Evolutionary conservation across 2,113 vertebrate species (phyloP), one percentile per base, ranked within the genome.

Genomic region (Perca fluviatilis): DNA sequence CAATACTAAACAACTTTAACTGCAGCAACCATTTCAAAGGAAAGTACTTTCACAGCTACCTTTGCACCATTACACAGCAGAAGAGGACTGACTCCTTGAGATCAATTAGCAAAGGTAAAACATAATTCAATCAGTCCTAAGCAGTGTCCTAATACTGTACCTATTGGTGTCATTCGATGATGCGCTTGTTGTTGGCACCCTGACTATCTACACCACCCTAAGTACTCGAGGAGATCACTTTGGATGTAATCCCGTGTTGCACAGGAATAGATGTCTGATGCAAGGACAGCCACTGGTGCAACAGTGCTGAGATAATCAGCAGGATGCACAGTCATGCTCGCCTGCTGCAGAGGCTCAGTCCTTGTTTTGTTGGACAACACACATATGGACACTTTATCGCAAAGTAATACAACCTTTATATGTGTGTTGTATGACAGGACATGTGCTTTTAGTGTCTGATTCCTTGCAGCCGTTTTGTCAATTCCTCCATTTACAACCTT

Each of bases 201-300:
- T 51, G 74, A n/a, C 85, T 88, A 90, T 91, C 88, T 89, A 83
- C 85, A 86, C 75, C 82, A 71, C 67, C 7, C 3, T 88, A 88
- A 89, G 88, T 71, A 86, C 66, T 25, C 19, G n/a, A 67, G 80
- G 64, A 64, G 88, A 82, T 88, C 77, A 50, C 79, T 82, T 62
- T 83, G 88, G 89, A 78, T 85, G 46, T 87, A 94, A 93, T 92
- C 93, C 88, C 56, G 77, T 75, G 78, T 80, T 87, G 80, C 66
- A 84, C 90, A 92, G 68, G 73, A 92, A 92, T 89, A 94, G 91
- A 77, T 43, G 80, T 64, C 56, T 85, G 74, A 93, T 82, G 67
- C 82, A 88, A 85, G 69, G 53, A 51, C 69, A 80, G 60, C 46
- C 57, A 77, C 51, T 71, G n/a, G 72, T 33, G 65, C 78, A 82